Base-by-base conservation (phyloP, 2,797 vertebrate genomes). In the Etheostoma nigrum region DNA sequence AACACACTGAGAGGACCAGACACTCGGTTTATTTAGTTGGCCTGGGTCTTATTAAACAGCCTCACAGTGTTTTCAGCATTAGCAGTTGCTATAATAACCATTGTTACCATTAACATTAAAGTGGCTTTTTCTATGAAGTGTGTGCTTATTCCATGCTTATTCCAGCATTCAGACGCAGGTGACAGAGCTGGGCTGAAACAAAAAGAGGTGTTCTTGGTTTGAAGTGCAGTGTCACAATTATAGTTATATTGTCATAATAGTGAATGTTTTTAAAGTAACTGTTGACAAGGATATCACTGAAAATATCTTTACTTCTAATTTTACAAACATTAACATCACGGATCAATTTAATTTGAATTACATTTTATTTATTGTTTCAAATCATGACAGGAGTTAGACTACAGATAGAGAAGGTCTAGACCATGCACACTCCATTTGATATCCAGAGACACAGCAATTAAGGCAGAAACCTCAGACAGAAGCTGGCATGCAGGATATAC, bases 91-190 rank as follows among this genome's bases (percentile, higher is more conserved):
- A 57, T 44, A 45, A 62, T 71, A 57, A 60, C 5, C 14, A 30
- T 58, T 65, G 62, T n/a, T 47, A 55, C 13, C 18, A 25, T 27
- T 48, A 72, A 77, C 71, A 62, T 65, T 62, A 42, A 15, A 54
- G 2, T 23, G 8, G 2, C 19, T 65, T 45, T 55, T 60, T 60
- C 36, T 23, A 36, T 25, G 14, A 27, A 40, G 36, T 21, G 40
- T 23, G 21, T 23, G 25, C 13, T 36, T 48, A 40, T 45, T 21
- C n/a, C 15, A 53, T 23, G 25, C 13, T 36, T 48, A 40, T 45
- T 21, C n/a, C 15, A 53, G 36, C 9, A 25, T 47, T 65, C 25
- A 62, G n/a, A 66, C 1, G 19, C n/a, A 63, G 36, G 15, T 54
- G 54, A 74, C 21, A 36, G 18, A 49, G 30, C 18, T 52, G 61